Evolutionary conservation across 2,888 invertebrate genomes (phyloP).

Genomic region (Pollenia labialis): DNA sequence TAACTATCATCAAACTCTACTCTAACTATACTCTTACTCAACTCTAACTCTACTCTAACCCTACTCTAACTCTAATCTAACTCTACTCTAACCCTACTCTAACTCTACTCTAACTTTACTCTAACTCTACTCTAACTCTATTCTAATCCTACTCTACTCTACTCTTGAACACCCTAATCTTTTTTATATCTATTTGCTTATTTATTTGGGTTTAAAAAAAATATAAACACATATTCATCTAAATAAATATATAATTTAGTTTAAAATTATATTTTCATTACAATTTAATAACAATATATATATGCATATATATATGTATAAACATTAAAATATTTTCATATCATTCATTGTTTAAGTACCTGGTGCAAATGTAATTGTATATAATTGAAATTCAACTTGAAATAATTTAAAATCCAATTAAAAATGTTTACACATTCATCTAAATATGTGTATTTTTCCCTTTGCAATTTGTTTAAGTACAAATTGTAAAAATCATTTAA

Average conservation of each 20-base stretch:
- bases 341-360: background rate
- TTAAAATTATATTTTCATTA: slow-evolving; percentile 59
- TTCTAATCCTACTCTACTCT: too few species aligned
- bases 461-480: slow-evolving; percentile 4
- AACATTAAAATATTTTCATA: slow-evolving; percentile 18
- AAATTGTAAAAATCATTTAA: slow-evolving; percentile 1
- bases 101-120: too few species aligned
- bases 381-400: slow-evolving; percentile 58
- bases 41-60: too few species aligned
- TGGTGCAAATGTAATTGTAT: slow-evolving; percentile 6
- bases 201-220: background rate
- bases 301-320: too few species aligned
- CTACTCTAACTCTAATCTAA: too few species aligned
- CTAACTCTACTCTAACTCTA: too few species aligned
- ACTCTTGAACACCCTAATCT: too few species aligned
- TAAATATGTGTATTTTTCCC: background rate
- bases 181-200: background rate
- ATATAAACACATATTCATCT: background rate
- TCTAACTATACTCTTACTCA: too few species aligned
- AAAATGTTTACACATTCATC: slow-evolving; percentile 30
- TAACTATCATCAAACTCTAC: too few species aligned
- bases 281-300: slow-evolving; percentile 67
- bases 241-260: slow-evolving; percentile 29
- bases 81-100: too few species aligned
- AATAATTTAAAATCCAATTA: slow-evolving; percentile 68